Conservation (phyloP, 2,888 invertebrate species). For the Steinernema scapterisci region DNA sequence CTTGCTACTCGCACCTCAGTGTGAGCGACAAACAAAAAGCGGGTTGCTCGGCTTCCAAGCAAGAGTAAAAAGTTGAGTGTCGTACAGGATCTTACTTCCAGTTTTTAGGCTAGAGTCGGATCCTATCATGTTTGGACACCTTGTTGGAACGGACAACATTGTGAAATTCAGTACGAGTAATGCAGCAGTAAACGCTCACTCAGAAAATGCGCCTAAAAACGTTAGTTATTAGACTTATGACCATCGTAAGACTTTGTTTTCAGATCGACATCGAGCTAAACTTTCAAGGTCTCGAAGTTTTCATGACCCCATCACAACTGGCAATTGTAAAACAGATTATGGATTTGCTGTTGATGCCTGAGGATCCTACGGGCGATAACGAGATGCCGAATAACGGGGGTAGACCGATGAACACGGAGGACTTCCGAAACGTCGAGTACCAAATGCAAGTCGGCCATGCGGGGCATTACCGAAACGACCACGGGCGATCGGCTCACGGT, state of each 20-base stretch:
- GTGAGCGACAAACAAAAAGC: background rate
- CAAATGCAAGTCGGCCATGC: background rate
- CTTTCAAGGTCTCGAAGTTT: constrained; percentile 8
- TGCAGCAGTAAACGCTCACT: background rate
- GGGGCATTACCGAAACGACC: background rate
- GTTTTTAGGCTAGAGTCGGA: background rate
- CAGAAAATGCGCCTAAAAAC: background rate
- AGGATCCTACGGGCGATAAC: background rate
- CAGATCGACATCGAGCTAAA: constrained; percentile 18
- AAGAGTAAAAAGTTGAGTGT: background rate
- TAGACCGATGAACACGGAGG: constrained; percentile 7
- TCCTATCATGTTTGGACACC: constrained; percentile 14
- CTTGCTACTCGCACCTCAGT: constrained; percentile 14
- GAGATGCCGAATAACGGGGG: background rate
- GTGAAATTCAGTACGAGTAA: constrained; percentile 25
- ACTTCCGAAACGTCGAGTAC: constrained; percentile 6
- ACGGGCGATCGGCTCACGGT: background rate
- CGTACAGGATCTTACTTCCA: background rate
- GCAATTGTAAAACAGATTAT: constrained; percentile 11
- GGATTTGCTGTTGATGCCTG: constrained; percentile 5
- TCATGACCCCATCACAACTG: constrained; percentile 6
- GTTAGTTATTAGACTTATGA: background rate
- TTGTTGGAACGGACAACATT: constrained; percentile 6
- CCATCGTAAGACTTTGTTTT: background rate
- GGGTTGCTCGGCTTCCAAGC: background rate